phyloP scores from a whole-genome alignment of 2,888 invertebrate genomes.

The Matsumyia berberina region DNA sequence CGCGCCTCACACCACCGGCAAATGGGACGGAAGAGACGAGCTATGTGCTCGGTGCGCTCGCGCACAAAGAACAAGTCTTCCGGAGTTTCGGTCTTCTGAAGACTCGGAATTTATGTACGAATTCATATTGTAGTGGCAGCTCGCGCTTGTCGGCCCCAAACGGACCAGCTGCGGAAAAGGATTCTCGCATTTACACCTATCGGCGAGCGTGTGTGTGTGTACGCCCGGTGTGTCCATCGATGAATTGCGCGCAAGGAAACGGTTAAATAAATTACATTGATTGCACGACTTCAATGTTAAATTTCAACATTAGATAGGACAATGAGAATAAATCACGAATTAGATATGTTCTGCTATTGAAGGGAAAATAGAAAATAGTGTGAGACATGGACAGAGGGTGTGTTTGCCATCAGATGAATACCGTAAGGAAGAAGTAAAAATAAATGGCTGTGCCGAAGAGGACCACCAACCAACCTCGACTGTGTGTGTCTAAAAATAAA shows the following conservation, averaged over 20 bases:
- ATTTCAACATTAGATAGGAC: constrained; percentile 74
- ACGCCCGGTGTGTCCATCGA: constrained; percentile 55
- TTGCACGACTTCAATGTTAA: constrained; percentile 77
- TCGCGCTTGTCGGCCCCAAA: constrained; percentile 30
- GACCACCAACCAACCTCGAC: no score
- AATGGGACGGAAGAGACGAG: constrained; percentile 14
- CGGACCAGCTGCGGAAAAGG: constrained; percentile 55
- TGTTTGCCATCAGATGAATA: constrained; percentile 7
- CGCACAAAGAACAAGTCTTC: constrained; percentile 62
- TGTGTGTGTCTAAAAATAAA: no score
- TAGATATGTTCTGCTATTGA: constrained; percentile 53
- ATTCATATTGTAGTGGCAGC: constrained; percentile 66
- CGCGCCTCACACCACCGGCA: constrained; percentile 36
- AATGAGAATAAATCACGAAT: constrained; percentile 77
- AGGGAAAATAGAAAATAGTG: constrained; percentile 1
- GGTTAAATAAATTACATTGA: constrained; percentile 76
- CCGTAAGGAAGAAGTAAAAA: no score
- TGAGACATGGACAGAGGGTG: constrained; percentile 17
- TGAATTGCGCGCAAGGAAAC: constrained; percentile 58
- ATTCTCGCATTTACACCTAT: constrained; percentile 66
- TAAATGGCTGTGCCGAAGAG: no score
- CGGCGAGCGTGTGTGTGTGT: constrained; percentile 8
- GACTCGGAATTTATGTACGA: constrained; percentile 72
- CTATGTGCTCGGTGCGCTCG: neutral
- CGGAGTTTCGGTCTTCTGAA: constrained; percentile 64